Evolutionary conservation across 1,140 invertebrate species (phyloP).

Genomic region (Acromyrmex charruanus): DNA sequence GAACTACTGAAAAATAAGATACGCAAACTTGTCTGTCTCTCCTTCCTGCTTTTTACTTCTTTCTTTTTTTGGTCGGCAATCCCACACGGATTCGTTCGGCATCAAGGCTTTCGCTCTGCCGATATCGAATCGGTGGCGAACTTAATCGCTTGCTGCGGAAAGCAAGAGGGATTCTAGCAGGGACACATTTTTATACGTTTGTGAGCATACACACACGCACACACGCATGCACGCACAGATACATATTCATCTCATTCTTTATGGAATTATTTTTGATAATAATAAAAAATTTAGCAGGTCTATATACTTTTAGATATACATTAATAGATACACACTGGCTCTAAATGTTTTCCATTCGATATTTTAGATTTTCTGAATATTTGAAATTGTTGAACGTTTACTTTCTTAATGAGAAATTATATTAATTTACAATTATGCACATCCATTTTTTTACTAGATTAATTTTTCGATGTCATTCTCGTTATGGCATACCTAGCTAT

Average conservation of each 20-base stretch:
- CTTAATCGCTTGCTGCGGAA: constrained; percentile 43
- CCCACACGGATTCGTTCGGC: constrained; percentile 16
- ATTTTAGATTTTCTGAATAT: not conserved
- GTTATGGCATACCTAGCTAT: too few species aligned
- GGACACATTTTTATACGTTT: not conserved
- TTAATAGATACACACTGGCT: not conserved
- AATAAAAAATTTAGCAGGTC: not conserved
- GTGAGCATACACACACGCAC: not conserved
- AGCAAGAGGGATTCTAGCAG: not conserved
- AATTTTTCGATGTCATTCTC: not conserved
- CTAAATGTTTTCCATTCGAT: not conserved
- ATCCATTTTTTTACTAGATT: not conserved
- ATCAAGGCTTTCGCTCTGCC: not conserved
- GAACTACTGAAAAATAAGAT: constrained; percentile 64
- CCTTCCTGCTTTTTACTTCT: not conserved
- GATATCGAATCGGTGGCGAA: constrained; percentile 33
- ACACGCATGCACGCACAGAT: too few species aligned
- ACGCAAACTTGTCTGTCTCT: constrained; percentile 58
- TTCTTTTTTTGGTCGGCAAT: constrained; percentile 23
- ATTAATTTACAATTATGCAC: not conserved
- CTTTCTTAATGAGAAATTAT: not conserved
- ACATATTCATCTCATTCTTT: not conserved
- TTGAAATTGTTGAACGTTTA: not conserved
- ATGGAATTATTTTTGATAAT: not conserved
- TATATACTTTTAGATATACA: not conserved